These are phyloP conservation scores for Pollenia labialis DNA, from an alignment of 2,888 invertebrate genomes.

Conservation along the genomic window DNA sequence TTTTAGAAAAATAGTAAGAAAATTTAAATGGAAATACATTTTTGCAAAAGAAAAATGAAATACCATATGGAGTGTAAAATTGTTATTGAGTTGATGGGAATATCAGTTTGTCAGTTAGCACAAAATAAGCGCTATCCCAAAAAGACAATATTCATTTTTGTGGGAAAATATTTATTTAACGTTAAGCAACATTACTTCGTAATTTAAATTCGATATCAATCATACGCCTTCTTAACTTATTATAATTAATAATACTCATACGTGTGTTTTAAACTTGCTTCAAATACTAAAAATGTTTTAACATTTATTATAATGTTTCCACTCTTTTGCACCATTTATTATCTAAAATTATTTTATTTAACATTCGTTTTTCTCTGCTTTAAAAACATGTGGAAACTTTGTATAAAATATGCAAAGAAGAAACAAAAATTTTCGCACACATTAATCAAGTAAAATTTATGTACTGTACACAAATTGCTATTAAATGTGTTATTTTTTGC, in stretches of 20 bases:
- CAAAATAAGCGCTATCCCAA: too few species aligned
- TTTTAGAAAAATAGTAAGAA: background rate
- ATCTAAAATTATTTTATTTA: background rate
- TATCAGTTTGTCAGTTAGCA: too few species aligned
- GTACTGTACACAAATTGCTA: slow-evolving; percentile 58
- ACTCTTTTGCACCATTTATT: background rate
- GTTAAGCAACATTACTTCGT: too few species aligned
- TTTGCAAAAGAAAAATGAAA: background rate
- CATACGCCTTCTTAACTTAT: too few species aligned
- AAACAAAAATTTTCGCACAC: slow-evolving; percentile 32
- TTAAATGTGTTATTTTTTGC: slow-evolving; percentile 36
- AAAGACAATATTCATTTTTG: too few species aligned
- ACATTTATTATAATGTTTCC: background rate
- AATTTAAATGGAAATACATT: background rate
- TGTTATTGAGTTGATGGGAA: background rate
- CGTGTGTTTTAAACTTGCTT: background rate
- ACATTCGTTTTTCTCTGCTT: background rate
- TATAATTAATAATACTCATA: slow-evolving; percentile 26
- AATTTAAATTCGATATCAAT: too few species aligned
- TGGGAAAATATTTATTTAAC: too few species aligned
- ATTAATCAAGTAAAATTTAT: slow-evolving; percentile 61
- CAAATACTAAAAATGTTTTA: background rate
- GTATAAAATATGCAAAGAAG: background rate
- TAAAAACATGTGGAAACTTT: slow-evolving; percentile 11
- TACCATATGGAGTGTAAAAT: background rate